These are phyloP conservation scores for Chiridota heheva DNA, from an alignment of 35 echinoderm and acorn worm genomes.

Conservation along the genomic window DNA sequence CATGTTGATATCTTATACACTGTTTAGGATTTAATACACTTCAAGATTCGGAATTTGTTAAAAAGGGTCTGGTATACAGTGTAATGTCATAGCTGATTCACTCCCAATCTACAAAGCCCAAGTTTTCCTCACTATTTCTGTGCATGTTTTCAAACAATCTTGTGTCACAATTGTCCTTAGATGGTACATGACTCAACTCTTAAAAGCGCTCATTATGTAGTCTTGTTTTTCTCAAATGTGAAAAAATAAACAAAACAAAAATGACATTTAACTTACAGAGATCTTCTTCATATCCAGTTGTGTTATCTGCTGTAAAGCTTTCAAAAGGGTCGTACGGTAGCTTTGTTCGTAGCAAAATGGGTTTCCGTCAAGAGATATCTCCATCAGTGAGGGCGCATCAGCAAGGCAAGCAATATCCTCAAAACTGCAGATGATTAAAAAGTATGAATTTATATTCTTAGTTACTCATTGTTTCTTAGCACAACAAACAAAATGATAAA, in stretches of 20 bases:
- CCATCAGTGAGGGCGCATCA: slow-evolving; percentile 64
- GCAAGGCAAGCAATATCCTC: slow-evolving; percentile 88
- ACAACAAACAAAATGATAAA: not conserved
- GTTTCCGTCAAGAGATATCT: slow-evolving; percentile 80
- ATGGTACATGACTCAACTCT: not conserved
- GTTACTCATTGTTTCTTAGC: not conserved
- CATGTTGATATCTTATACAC: too few species aligned
- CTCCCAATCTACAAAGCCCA: too few species aligned
- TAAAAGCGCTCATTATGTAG: too few species aligned
- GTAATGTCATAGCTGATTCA: too few species aligned
- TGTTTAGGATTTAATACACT: too few species aligned
- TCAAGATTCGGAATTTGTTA: too few species aligned
- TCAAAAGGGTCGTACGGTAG: slow-evolving; percentile 75
- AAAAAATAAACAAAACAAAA: not conserved
- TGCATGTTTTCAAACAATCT: too few species aligned
- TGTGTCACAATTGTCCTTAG: not conserved
- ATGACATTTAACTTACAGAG: slow-evolving; percentile 75
- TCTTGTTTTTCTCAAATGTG: not conserved
- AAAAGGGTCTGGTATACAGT: too few species aligned
- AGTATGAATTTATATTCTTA: not conserved
- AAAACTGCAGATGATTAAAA: slow-evolving; percentile 43
- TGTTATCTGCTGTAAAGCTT: slow-evolving; percentile 61
- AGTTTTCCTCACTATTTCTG: too few species aligned
- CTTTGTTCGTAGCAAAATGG: slow-evolving; percentile 77
- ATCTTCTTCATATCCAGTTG: slow-evolving; percentile 94